Evolutionary conservation across 1,140 invertebrate genomes (phyloP), one percentile per base, ranked within the genome.

Genomic region (Scaptomyza hsui): DNA sequence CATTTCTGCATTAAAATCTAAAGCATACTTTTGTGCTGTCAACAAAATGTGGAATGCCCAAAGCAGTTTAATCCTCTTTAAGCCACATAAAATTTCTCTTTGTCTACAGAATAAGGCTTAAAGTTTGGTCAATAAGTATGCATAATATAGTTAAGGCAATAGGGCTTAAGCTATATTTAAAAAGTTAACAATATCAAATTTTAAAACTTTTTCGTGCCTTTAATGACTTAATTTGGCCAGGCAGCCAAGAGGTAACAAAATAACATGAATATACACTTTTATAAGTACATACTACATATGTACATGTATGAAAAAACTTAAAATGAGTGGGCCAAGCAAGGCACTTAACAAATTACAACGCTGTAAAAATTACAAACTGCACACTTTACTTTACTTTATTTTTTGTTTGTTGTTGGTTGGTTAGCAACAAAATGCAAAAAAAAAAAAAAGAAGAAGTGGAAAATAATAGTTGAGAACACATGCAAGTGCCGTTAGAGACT

Each of bases 311-410:
- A 3, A 44, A 44, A 39, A 49, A 53, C 37, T 56, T 49, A 67
- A 49, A 59, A 59, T 59, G 41, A 44, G 15, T 29, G 47, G 37
- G 16, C 35, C 39, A 44, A 71, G 67, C 73, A 69, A 71, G 67
- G 77, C 78, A 86, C 77, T 88, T 86, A 67, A 86, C 81, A 86
- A 85, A 85, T 85, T 86, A 76, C 77, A 86, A 47, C 45, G 59
- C 81, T 71, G 81, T 81, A 81, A 77, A 85, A 85, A 85, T 85
- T 88, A 86, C 81, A 81, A 85, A 75, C 81, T 85, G 82, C 62
- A 77, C 78, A 88, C 77, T 29, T 29, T 81, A 80, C 77, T 81
- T 77, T 37, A 5, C n/a, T 37, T 16, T 57, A 44, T 57, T 26
- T 4, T 26, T 5, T 6, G 4, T 5, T 5, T 26, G 4, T 6